These are phyloP conservation scores for Bujurquina vittata DNA, from an alignment of 2,113 vertebrate genomes.

Conservation along the genomic window DNA sequence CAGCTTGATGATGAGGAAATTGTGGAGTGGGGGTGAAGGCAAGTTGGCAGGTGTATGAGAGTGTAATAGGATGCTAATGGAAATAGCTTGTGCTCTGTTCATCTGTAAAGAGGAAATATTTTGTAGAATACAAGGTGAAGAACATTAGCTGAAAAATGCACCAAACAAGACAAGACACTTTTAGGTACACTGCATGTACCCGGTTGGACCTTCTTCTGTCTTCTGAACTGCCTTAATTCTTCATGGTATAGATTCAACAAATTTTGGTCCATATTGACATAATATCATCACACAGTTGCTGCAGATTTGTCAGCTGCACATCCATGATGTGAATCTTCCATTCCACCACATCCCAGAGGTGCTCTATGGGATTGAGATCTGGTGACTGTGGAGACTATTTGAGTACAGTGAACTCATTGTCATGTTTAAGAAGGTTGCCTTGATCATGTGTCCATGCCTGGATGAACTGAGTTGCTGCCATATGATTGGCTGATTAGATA, in stretches of 20 bases:
- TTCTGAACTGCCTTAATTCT: not conserved
- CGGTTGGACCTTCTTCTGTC: not conserved
- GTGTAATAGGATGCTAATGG: not conserved
- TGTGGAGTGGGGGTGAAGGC: slow-evolving; percentile 5
- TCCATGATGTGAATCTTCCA: not conserved
- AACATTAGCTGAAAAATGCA: not conserved
- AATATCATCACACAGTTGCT: not conserved
- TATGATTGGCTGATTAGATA: not conserved
- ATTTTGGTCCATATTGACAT: not conserved
- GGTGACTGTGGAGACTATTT: no score
- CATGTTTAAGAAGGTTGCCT: not conserved
- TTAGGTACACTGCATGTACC: not conserved
- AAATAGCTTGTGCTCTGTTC: not conserved
- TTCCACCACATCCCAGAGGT: no score
- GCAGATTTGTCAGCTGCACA: not conserved
- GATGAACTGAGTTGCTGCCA: not conserved
- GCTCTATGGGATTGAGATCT: no score
- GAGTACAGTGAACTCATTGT: no score
- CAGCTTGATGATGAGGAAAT: slow-evolving; percentile 39
- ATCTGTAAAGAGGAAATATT: slow-evolving; percentile 1
- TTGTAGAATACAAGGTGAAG: not conserved
- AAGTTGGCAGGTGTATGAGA: not conserved
- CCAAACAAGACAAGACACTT: not conserved
- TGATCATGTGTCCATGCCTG: not conserved
- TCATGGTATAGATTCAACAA: not conserved